A percentile compares a stretch with the other conserved stretches of the same genome.
Conservation (phyloP, 2,888 invertebrate genomes). For the Conus canariensis region DNA sequence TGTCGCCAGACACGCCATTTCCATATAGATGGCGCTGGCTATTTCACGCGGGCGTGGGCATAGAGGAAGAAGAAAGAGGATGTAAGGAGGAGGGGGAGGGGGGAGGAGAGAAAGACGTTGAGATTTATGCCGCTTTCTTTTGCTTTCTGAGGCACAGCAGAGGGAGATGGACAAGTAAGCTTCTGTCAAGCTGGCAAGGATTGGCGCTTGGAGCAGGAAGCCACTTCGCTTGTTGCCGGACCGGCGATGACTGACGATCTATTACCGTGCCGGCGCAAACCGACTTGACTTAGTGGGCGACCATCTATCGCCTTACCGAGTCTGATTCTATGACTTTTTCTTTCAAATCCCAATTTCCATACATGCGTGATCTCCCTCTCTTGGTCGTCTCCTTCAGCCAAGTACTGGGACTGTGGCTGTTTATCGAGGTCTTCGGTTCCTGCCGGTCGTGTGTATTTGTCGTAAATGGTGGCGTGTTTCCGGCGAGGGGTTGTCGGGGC, state of each 20-base stretch:
- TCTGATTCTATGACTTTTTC: constrained; percentile 8
- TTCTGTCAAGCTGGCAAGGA: background rate
- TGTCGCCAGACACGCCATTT: constrained; percentile 47
- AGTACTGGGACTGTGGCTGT: background rate
- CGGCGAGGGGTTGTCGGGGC: background rate
- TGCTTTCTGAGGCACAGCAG: background rate
- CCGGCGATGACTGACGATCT: background rate
- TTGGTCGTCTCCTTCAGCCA: background rate
- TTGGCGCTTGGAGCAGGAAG: background rate
- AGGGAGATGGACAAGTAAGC: background rate
- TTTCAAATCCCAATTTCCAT: background rate
- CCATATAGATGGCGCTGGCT: constrained; percentile 53
- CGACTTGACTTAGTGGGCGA: background rate
- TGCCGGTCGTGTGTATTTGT: background rate
- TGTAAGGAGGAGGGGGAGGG: background rate
- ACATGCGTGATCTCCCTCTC: background rate
- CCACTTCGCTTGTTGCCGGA: too few species aligned
- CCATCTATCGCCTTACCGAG: background rate
- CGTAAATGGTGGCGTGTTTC: background rate
- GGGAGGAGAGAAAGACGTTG: background rate
- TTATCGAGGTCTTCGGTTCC: background rate
- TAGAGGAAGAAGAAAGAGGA: background rate
- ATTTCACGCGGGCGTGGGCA: constrained; percentile 44
- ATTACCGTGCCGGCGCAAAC: background rate
- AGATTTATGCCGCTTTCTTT: background rate